These are phyloP conservation scores for Darevskia nairensis DNA, from an alignment of 2,797 vertebrate species.

Conservation along the genomic window DNA sequence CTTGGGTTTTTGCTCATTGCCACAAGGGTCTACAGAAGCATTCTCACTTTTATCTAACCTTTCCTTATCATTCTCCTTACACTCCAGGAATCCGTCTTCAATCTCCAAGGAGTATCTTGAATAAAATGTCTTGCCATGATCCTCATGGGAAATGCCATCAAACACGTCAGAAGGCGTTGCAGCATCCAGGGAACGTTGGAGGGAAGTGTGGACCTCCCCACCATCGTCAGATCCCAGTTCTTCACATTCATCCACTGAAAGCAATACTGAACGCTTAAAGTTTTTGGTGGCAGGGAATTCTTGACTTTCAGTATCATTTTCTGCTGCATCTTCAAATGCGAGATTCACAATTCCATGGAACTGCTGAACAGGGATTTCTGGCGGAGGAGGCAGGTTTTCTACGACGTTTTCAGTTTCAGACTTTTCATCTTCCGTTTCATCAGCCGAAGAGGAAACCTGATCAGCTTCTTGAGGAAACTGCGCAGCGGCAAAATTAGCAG, in stretches of 20 bases:
- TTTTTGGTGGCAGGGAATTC: conserved; percentile 84
- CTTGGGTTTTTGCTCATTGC: conserved; percentile 51
- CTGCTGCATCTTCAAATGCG: conserved; percentile 91
- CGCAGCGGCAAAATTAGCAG: conserved; percentile 70
- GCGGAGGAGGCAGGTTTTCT: conserved; percentile 66
- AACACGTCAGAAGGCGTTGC: conserved; percentile 89
- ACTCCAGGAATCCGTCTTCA: conserved; percentile 66
- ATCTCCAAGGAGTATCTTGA: conserved; percentile 68
- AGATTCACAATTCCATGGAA: conserved; percentile 96
- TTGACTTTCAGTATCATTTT: conserved; percentile 84
- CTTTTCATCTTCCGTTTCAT: conserved; percentile 94
- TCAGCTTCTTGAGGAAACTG: conserved; percentile 85
- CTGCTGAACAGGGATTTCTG: conserved; percentile 80
- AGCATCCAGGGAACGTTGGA: conserved; percentile 70
- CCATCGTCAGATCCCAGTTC: conserved; percentile 95
- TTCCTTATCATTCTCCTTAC: conserved; percentile 55
- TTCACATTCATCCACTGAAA: conserved; percentile 98
- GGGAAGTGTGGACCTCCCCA: conserved; percentile 77
- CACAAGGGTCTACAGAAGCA: conserved; percentile 31
- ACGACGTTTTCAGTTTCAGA: conserved; percentile 92
- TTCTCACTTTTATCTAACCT: conserved; percentile 41
- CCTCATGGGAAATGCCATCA: conserved; percentile 76
- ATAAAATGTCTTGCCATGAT: conserved; percentile 64
- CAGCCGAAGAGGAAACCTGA: conserved; percentile 91
- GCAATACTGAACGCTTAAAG: conserved; percentile 92